Evolutionary conservation across 1,140 invertebrate genomes (phyloP).

Genomic region (Argopecten irradians): DNA sequence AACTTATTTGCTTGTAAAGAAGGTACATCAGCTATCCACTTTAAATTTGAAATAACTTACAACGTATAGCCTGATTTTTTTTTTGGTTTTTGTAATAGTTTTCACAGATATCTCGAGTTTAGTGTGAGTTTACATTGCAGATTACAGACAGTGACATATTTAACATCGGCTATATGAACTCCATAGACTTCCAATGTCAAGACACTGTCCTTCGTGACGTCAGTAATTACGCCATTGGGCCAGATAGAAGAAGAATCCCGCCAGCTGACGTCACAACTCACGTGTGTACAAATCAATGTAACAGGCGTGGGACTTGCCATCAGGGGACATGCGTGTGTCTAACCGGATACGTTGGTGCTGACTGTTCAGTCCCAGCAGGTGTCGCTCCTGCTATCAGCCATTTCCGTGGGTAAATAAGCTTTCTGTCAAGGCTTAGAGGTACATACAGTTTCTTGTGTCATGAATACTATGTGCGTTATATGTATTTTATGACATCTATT

Average conservation of each 20-base stretch:
- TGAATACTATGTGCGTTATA: not conserved
- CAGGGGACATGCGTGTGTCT: constrained; percentile 49
- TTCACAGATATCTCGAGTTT: no score
- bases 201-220: constrained; percentile 48
- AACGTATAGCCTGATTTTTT: no score
- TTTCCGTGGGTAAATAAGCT: constrained; percentile 46
- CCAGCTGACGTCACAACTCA: constrained; percentile 20
- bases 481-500: not conserved
- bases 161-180: constrained; percentile 41
- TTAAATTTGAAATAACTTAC: no score
- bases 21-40: no score
- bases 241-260: constrained; percentile 30
- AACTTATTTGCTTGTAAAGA: no score
- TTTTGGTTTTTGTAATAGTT: no score
- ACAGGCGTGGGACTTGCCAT: constrained; percentile 43
- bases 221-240: constrained; percentile 32
- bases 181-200: constrained; percentile 49
- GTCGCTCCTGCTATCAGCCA: constrained; percentile 39
- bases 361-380: constrained; percentile 48
- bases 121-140: no score
- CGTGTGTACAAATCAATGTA: constrained; percentile 55
- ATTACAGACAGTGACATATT: constrained; percentile 35
- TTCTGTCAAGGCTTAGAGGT: not conserved
- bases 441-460: no score
- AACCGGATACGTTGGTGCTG: constrained; percentile 38